Conservation (phyloP, 2,113 vertebrate genomes). For the Noturus placidus region DNA sequence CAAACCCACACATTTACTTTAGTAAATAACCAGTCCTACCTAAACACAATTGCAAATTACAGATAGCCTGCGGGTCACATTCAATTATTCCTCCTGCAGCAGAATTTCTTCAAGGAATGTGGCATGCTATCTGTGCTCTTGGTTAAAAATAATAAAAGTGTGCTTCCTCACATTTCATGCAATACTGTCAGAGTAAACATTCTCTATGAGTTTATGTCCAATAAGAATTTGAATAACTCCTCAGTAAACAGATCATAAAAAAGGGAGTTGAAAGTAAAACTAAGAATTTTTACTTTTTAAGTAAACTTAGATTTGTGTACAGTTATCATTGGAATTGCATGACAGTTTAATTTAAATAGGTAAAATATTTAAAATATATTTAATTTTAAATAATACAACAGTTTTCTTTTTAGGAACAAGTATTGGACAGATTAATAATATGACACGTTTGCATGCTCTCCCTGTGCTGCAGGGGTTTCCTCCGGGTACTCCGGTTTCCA, state of each 20-base stretch:
- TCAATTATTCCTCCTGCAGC: slow-evolving; percentile 19
- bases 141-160: too few relatives aligned
- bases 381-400: too few relatives aligned
- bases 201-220: not conserved
- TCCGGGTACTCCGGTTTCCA: too few relatives aligned
- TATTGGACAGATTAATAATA: not conserved
- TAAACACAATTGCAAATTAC: not conserved
- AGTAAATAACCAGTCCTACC: slow-evolving; percentile 1
- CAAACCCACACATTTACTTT: slow-evolving; percentile 13
- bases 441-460: not conserved
- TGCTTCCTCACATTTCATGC: not conserved
- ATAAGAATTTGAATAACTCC: not conserved
- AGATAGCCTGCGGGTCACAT: slow-evolving; percentile 14
- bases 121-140: too few relatives aligned
- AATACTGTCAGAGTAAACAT: slow-evolving; percentile 6
- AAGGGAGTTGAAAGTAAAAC: not conserved
- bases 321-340: not conserved
- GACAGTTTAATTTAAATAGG: not conserved
- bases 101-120: not conserved
- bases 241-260: not conserved
- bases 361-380: not conserved
- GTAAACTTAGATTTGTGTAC: not conserved
- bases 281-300: not conserved
- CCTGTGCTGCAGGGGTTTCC: too few relatives aligned
- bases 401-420: not conserved